These are phyloP conservation scores for Drymonia ruficornis DNA, from an alignment of 2,888 invertebrate species.

Conservation along the genomic window DNA sequence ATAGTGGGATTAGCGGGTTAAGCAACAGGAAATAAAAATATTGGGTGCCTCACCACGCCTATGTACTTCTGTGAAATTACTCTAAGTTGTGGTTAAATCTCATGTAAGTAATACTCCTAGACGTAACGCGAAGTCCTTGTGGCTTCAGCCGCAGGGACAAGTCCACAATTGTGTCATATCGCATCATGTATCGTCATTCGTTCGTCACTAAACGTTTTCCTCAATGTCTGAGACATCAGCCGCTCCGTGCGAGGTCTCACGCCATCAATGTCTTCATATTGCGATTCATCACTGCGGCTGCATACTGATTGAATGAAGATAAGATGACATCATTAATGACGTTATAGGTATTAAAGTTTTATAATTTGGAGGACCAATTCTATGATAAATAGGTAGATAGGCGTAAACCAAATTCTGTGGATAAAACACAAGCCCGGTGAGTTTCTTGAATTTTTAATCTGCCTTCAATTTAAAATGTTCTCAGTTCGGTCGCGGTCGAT, in stretches of 20 bases:
- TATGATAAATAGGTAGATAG: no score
- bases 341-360: not conserved
- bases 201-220: conserved; percentile 18
- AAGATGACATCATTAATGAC: not conserved
- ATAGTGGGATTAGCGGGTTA: no score
- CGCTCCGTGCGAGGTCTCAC: conserved; percentile 20
- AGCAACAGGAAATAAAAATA: no score
- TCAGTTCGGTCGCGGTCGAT: no score
- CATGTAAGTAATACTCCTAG: not conserved
- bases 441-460: no score
- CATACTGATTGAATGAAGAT: conserved; percentile 7
- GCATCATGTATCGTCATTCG: not conserved
- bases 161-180: conserved; percentile 15
- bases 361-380: not conserved
- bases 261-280: not conserved
- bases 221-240: not conserved
- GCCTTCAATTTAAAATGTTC: no score
- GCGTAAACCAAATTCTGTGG: no score
- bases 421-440: no score
- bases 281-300: not conserved
- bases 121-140: not conserved
- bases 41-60: no score
- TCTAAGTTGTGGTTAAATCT: no score
- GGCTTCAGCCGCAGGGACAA: conserved; percentile 19
- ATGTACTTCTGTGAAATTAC: no score